phyloP scores from a whole-genome alignment of 2,888 invertebrate species.

The Elegia similella region DNA sequence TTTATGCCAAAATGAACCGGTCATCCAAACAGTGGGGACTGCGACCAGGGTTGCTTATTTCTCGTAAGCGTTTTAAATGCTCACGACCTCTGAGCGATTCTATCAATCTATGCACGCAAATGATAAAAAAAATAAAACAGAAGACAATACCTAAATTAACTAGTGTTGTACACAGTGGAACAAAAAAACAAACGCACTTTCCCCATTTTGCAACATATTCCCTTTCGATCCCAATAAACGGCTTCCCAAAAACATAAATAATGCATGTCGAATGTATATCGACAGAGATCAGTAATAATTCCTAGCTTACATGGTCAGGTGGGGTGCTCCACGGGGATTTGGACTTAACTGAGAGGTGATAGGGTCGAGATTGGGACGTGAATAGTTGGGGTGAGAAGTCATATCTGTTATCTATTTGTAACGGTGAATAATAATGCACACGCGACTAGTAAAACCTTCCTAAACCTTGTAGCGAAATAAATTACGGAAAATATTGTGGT shows the following conservation, averaged over 20 bases:
- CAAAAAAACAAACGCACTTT: neutral
- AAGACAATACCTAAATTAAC: neutral
- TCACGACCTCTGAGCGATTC: no score
- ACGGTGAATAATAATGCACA: constrained; percentile 2
- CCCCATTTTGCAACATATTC: constrained; percentile 5
- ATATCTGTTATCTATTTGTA: constrained; percentile 12
- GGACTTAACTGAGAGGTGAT: neutral
- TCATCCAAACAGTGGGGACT: no score
- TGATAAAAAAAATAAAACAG: no score
- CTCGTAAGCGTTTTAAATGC: no score
- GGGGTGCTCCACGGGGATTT: neutral
- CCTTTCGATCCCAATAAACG: constrained; percentile 70
- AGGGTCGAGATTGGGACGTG: neutral
- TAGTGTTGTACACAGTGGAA: neutral
- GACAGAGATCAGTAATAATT: constrained; percentile 61
- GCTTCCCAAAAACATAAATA: constrained; percentile 70
- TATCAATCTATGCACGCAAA: no score
- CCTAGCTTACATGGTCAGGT: constrained; percentile 28
- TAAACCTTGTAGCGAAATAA: neutral
- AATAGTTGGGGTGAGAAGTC: neutral
- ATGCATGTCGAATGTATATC: constrained; percentile 67
- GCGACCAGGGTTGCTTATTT: no score
- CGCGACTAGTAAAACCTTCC: neutral
- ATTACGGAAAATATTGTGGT: neutral
- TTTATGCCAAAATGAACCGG: no score